phyloP scores from a whole-genome alignment of 2,113 vertebrate genomes.

The Malurus elegans region DNA sequence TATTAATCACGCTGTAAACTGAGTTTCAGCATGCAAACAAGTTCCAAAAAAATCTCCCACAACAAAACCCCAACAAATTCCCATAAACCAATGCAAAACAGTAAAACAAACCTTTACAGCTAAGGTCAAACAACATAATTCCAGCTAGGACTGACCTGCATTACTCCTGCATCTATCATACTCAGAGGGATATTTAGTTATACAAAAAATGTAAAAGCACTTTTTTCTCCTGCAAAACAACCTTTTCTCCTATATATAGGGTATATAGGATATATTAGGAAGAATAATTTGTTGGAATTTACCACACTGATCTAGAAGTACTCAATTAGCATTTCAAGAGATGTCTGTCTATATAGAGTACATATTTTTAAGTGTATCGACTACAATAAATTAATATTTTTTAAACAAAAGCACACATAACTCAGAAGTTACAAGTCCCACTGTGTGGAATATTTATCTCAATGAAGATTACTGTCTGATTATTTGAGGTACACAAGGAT shows the following conservation, averaged over 20 bases:
- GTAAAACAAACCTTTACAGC: neutral
- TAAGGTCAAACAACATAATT: neutral
- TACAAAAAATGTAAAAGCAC: neutral
- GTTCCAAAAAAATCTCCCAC: neutral
- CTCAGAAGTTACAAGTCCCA: neutral
- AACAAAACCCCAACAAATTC: neutral
- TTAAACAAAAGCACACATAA: neutral
- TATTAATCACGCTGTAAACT: neutral
- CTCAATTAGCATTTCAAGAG: neutral
- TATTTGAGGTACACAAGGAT: neutral
- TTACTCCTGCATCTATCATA: neutral
- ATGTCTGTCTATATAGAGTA: neutral
- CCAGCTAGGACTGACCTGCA: neutral
- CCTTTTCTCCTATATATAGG: neutral
- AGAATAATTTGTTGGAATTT: neutral
- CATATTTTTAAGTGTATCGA: neutral
- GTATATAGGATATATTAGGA: neutral
- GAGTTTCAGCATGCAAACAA: neutral
- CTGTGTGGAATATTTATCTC: neutral
- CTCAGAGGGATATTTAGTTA: neutral
- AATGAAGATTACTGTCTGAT: neutral
- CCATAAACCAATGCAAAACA: neutral
- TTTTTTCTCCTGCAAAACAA: neutral
- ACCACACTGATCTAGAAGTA: neutral
- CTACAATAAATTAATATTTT: neutral